Percentiles rank a stretch among this genome's conserved stretches.
These are phyloP conservation scores for Plutella xylostella DNA, from an alignment of 2,888 invertebrate species.

Conservation along the genomic window DNA sequence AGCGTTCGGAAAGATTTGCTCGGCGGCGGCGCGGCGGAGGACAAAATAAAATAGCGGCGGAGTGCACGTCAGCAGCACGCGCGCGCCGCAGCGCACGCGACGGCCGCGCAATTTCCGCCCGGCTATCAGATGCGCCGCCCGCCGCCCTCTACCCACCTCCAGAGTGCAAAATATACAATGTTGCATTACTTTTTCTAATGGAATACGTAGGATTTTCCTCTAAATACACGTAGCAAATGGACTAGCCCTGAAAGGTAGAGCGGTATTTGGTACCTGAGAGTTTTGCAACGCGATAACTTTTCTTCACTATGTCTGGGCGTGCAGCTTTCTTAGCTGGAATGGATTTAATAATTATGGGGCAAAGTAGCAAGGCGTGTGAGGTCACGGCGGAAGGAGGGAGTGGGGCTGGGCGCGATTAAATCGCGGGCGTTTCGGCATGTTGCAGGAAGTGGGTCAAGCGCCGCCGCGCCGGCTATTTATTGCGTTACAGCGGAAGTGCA, in stretches of 20 bases:
- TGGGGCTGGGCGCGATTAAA: constrained; percentile 60
- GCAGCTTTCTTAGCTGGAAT: constrained; percentile 47
- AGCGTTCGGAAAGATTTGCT: constrained; percentile 36
- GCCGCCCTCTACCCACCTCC: background rate
- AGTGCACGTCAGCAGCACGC: constrained; percentile 54
- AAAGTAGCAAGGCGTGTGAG: constrained; percentile 58
- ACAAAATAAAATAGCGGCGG: constrained; percentile 49
- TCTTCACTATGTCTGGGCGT: constrained; percentile 31
- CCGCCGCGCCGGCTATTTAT: constrained; percentile 61
- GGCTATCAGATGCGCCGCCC: constrained; percentile 42
- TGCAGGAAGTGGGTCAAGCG: constrained; percentile 66
- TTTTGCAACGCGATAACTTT: constrained; percentile 4
- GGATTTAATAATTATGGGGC: constrained; percentile 61
- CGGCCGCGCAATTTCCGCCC: constrained; percentile 61
- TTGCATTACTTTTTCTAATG: constrained; percentile 6
- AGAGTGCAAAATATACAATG: constrained; percentile 3
- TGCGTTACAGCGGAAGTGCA: constrained; percentile 62
- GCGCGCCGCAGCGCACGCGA: constrained; percentile 58
- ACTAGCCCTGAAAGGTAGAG: background rate
- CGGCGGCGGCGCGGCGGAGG: constrained; percentile 31
- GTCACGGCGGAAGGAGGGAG: constrained; percentile 53
- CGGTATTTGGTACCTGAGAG: background rate
- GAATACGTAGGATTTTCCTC: too few relatives aligned
- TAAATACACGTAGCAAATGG: too few relatives aligned
- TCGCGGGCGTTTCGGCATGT: constrained; percentile 66